Evolutionary conservation across 2,113 vertebrate species (phyloP), one percentile per base, ranked within the genome.

Genomic region (Crotophaga sulcirostris): DNA sequence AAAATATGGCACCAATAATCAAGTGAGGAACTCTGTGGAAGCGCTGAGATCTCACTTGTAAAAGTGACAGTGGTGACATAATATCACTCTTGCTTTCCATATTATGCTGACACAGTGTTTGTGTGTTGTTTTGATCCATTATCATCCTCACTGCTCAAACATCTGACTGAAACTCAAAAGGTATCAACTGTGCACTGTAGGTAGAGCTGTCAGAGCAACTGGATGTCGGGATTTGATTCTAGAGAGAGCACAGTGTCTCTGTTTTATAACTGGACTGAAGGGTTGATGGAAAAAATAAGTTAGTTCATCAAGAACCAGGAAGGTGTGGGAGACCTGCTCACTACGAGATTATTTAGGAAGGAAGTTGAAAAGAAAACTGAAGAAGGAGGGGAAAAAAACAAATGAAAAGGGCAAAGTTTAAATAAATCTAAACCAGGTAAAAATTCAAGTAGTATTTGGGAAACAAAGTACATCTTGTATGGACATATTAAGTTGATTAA

Each of bases 161-260:
- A 52, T 66, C 76, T 87, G 89, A 90, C 10, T 74, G 69, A 90
- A 86, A 77, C 85, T 90, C 68, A 40, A 60, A 95, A 89, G 31
- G 13, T 84, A 60, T 36, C 85, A 90, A 85, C 70, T 74, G 36
- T 93, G 33, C 20, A 8, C 28, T 77, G 51, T 56, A 90, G 76
- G 62, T 60, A 88, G 92, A 89, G 38, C 68, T 93, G 75, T 87
- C 82, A 84, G 89, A 85, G 70, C 33, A 69, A 63, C 40, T 68
- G 72, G 11, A 77, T 88, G 72, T 60, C 38, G 86, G 75, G 63
- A 51, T 94, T 90, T 87, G 67, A 59, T 70, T 90, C 59, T 67
- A 80, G 75, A 67, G 45, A 60, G 28, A 68, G 13, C 13, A 88
- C 17, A 9, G 4, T 21, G 15, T 77, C 11, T 34, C 25, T 84